These are phyloP conservation scores for Protosalanx chinensis DNA, from an alignment of 2,797 vertebrate species.

Conservation along the genomic window DNA sequence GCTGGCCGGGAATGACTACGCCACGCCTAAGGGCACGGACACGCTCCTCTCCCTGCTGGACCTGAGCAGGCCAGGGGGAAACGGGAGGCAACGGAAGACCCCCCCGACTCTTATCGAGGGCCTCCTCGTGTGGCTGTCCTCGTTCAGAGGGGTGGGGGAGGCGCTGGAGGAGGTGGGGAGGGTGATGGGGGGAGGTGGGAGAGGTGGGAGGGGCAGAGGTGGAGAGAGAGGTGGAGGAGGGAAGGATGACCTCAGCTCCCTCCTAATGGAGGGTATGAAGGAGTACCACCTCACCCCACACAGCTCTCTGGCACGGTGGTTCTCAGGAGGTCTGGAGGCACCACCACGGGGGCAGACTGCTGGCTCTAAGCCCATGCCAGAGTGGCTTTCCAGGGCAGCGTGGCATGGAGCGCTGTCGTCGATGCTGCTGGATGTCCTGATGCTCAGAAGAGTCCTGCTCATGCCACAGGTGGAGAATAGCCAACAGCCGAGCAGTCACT, in stretches of 20 bases:
- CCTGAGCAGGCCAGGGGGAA: constrained; percentile 34
- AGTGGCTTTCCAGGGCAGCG: constrained; percentile 70
- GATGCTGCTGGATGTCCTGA: constrained; percentile 74
- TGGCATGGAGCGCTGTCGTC: constrained; percentile 75
- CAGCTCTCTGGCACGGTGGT: constrained; percentile 77
- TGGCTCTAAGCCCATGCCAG: constrained; percentile 60
- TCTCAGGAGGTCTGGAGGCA: constrained; percentile 55
- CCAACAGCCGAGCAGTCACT: constrained; percentile 78
- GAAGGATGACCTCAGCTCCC: constrained; percentile 55
- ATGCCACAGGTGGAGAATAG: constrained; percentile 88
- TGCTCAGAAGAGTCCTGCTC: constrained; percentile 79
- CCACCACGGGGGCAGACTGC: constrained; percentile 28
- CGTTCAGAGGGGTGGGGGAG: constrained; percentile 66
- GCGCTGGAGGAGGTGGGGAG: constrained; percentile 76
- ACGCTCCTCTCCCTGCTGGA: constrained; percentile 66
- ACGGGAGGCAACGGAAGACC: constrained; percentile 40
- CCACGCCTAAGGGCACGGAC: constrained; percentile 63
- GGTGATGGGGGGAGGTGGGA: constrained; percentile 62
- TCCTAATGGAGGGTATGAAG: constrained; percentile 74
- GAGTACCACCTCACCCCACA: constrained; percentile 77
- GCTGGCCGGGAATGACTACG: constrained; percentile 87
- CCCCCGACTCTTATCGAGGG: constrained; percentile 69
- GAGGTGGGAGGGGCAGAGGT: constrained; percentile 39
- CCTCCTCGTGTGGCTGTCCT: constrained; percentile 83
- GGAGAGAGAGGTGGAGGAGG: constrained; percentile 51